phyloP scores from a whole-genome alignment of 2,797 vertebrate genomes.

The Helarctos malayanus region DNA sequence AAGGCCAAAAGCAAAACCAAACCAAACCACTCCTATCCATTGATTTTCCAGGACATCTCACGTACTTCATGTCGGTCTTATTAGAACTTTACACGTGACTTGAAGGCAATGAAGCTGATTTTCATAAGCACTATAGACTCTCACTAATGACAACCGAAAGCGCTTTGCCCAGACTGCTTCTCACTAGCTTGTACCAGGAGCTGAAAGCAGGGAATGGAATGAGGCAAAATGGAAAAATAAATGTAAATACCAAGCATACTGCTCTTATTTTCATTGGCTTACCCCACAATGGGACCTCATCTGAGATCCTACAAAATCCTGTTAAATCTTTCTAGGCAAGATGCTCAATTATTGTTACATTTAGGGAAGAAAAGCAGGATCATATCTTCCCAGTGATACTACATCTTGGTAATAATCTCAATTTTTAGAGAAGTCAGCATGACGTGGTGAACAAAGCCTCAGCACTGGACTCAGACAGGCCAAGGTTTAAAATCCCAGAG shows the following conservation, averaged over 20 bases:
- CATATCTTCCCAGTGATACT: background rate
- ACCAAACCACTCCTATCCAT: background rate
- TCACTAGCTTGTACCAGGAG: background rate
- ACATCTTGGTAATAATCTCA: constrained; percentile 34
- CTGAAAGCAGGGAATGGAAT: background rate
- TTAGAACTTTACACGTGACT: constrained; percentile 18
- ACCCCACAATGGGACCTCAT: background rate
- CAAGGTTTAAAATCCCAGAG: constrained; percentile 19
- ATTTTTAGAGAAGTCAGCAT: background rate
- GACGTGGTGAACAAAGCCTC: background rate
- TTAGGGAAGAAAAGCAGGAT: background rate
- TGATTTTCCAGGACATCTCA: constrained; percentile 21
- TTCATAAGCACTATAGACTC: background rate
- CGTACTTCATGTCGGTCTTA: constrained; percentile 19
- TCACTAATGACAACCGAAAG: background rate
- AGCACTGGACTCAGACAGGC: background rate
- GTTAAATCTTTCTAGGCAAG: constrained; percentile 12
- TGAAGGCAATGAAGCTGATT: constrained; percentile 30
- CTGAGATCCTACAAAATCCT: constrained; percentile 19
- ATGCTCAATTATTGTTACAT: background rate
- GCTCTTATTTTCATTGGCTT: background rate
- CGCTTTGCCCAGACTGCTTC: background rate
- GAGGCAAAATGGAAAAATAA: constrained; percentile 16
- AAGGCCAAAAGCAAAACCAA: background rate
- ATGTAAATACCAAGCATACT: background rate